Evolutionary conservation across 1,140 invertebrate genomes (phyloP), one percentile per base, ranked within the genome.

Genomic region (Trichonephila clavipes): DNA sequence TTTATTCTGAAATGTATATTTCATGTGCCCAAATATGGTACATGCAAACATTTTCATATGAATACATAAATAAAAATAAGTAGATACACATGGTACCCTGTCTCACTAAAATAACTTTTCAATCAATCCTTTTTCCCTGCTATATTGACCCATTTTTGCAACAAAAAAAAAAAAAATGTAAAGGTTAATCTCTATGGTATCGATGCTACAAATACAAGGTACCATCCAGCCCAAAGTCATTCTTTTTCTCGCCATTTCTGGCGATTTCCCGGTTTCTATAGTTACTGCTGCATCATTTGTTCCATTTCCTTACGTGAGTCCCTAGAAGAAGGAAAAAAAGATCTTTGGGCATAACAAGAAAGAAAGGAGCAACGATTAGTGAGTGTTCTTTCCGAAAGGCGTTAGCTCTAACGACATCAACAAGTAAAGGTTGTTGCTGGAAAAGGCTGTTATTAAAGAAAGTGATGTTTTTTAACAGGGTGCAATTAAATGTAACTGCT

Each of bases 211-310:
- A 77, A 18, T 34, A 77, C 4, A 34, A 77, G 72, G 72, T 77
- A 77, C 72, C 28, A 77, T 77, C 14, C 72, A 34, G 18, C 34
- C 28, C 72, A 77, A 77, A 77, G 51, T 40, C 72, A 28, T 77
- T 77, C 72, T 40, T 28, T 89, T 51, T 51, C 51, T 5, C 7
- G 0, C 51, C 51, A 51, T 51, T 51, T 34, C 64, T 69, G 69
- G 69, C 64, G 69, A 61, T 90, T 90, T 90, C 62, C 69, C 89
- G 69, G 89, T 90, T 82, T 62, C 89, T 90, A 90, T 90, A 28
- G 69, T 51, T 61, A 90, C 89, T 28, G n/a, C 66, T 62, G 72
- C 89, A 88, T 83, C 87, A 89, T 89, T 89, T 89, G 19, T 89
- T 64, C 61, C 14, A 34, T 66, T 19, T 8, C 18, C 61, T 88